Evolutionary conservation across 2,888 invertebrate genomes (phyloP).

Genomic region (Dryomyza anilis): DNA sequence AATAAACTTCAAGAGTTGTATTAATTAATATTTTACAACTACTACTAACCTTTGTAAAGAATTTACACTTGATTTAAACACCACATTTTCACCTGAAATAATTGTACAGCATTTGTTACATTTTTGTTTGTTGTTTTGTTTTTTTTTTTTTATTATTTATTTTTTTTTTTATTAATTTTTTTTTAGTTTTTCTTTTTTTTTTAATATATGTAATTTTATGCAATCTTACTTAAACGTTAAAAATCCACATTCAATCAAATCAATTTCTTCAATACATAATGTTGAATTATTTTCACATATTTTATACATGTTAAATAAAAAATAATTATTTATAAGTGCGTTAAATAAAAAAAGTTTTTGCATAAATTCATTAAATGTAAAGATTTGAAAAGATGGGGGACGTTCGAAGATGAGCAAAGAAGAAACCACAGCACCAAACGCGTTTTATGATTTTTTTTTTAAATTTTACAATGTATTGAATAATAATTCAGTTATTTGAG

Average conservation of each 20-base stretch:
- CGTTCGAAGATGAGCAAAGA: too few relatives aligned
- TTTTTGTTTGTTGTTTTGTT: constrained; percentile 8
- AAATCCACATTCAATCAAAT: constrained; percentile 21
- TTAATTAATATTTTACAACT: too few relatives aligned
- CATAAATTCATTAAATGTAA: constrained; percentile 2
- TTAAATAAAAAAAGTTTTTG: constrained; percentile 22
- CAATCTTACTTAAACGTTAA: constrained; percentile 20
- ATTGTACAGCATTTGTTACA: neutral
- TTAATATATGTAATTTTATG: constrained; percentile 14
- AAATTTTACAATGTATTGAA: too few relatives aligned
- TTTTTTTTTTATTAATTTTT: too few relatives aligned
- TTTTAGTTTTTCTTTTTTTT: constrained; percentile 13
- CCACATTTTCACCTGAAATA: neutral
- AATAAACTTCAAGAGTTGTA: too few relatives aligned
- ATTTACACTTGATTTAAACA: too few relatives aligned
- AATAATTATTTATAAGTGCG: constrained; percentile 2
- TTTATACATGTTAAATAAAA: neutral
- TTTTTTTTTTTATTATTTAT: too few relatives aligned
- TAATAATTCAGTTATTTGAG: too few relatives aligned
- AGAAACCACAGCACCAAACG: too few relatives aligned
- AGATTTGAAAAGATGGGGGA: neutral
- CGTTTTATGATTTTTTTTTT: too few relatives aligned
- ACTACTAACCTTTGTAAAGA: neutral
- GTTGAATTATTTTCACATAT: too few relatives aligned
- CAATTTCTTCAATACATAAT: constrained; percentile 13